phyloP scores from a whole-genome alignment of 2,797 vertebrate species.

The Potorous gilbertii region DNA sequence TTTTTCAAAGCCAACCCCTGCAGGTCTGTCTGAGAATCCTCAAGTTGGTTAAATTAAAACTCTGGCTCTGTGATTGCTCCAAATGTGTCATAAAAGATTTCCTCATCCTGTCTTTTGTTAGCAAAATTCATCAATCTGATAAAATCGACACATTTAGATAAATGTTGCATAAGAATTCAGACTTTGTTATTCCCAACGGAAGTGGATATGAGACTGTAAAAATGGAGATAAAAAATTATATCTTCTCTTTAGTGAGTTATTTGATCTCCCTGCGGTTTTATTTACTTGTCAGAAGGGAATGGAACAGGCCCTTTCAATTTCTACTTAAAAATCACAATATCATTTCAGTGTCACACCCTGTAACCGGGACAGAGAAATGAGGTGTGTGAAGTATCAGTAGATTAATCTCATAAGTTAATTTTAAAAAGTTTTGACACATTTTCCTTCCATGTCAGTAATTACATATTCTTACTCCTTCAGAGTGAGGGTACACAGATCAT shows the following conservation, averaged over 20 bases:
- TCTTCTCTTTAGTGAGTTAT: constrained; percentile 75
- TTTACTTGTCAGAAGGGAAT: constrained; percentile 75
- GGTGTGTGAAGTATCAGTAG: background rate
- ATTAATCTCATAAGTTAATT: constrained; percentile 16
- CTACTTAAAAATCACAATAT: constrained; percentile 4
- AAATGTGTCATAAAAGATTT: constrained; percentile 76
- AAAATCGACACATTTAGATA: constrained; percentile 79
- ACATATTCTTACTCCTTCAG: constrained; percentile 29
- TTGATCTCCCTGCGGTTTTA: constrained; percentile 70
- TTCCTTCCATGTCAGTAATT: constrained; percentile 4
- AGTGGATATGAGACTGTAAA: constrained; percentile 72
- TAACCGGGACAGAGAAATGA: background rate
- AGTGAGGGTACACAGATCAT: background rate
- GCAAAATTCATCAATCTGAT: constrained; percentile 77
- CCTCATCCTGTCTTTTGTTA: constrained; percentile 75
- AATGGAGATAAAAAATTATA: constrained; percentile 75
- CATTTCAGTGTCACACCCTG: background rate
- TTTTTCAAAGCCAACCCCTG: constrained; percentile 60
- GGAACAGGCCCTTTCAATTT: constrained; percentile 49
- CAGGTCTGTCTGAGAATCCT: constrained; percentile 68
- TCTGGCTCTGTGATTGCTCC: constrained; percentile 67
- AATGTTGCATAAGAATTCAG: constrained; percentile 77
- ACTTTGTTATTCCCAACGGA: constrained; percentile 69
- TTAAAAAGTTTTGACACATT: constrained; percentile 1
- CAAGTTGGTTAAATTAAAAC: constrained; percentile 76